Base-by-base conservation (phyloP, 2,797 vertebrate genomes). In the Pteronotus mesoamericanus region DNA sequence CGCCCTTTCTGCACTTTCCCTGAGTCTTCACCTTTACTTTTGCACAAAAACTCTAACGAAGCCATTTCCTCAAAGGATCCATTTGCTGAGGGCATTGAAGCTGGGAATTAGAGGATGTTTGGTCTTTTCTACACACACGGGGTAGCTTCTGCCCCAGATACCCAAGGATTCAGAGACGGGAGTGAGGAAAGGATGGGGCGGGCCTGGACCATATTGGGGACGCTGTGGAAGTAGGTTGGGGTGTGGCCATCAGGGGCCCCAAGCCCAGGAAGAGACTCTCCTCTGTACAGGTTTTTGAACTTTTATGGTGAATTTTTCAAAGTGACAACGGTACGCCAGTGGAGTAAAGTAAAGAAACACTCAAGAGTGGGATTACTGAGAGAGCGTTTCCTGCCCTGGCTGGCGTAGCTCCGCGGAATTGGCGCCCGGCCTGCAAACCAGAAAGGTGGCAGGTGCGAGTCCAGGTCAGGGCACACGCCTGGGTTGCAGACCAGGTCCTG, bases 181-280 rank as follows among this genome's bases (percentile, higher is more conserved):
- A 14, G 4, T 51, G 1, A 6, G 14, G 8, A 26, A 19, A 10
- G 14, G 15, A 1, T 5, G 26, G 48, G 68, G 22, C 12, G 8
- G 18, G 4, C 0, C 26, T 0, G 34, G 46, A 42, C 10, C 1
- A 11, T 3, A 48, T 0, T 71, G 84, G 26, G 26, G 48, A 32
- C 24, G 0, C 9, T 16, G 22, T 11, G n/a, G 22, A 15, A 34
- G 64, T 26, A 64, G 39, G 10, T 46, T 14, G 5, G 44, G 10
- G n/a, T 1, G n/a, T 46, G 15, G 24, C 6, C 82, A 3, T 14
- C 2, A 9, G 9, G 7, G 7, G 46, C n/a, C 3, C 21, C 0
- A 9, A 21, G 46, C 22, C 26, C 15, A 2, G 82, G 44, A 3
- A 9, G 46, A 34, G 2, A 15, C 46, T n/a, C n/a, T n/a, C n/a